Evolutionary conservation across 2,888 invertebrate genomes (phyloP), one percentile per base, ranked within the genome.

Genomic region (Ophonus ardosiacus): DNA sequence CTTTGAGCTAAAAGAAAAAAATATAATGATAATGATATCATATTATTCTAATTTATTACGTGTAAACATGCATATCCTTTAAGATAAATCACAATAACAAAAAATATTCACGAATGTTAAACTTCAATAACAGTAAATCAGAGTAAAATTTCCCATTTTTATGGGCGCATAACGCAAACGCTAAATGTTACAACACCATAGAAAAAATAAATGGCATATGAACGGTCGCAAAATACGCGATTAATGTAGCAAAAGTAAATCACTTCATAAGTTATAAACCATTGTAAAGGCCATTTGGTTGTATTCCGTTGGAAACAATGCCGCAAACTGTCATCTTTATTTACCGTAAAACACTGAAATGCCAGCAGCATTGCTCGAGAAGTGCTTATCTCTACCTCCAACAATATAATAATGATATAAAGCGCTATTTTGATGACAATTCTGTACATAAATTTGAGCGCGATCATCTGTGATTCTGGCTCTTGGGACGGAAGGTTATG

Each of bases 321-420:
- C 43, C 71, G 71, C 71, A 74, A 74, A 74, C 40, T 74, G 71
- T 74, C 71, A 43, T 74, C 71, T 74, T 74, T 74, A 74, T 74
- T 74, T 74, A 74, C 71, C 71, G 51, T 74, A 74, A 81, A 81
- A 81, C 63, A 65, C 18, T 31, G 81, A 81, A 63, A 81, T 81
- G 81, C 81, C 81, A 81, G 21, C 15, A n/a, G 40, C 81, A 81
- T 40, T 18, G 63, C 61, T 61, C 7, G 15, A 65, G 61, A 59
- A 81, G 51, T 71, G 81, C 81, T 81, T 81, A 81, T 81, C 81
- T 81, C 68, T 71, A 40, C 57, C 24, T 51, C 65, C 15, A 31
- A 81, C 81, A 81, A 81, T 81, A 65, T 43, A 81, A 81, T 81
- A 71, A 71, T 81, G 81, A 81, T 81, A 81, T 81, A 81, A 81